phyloP scores from a whole-genome alignment of 2,888 invertebrate species.

The Deroplatys truncata region DNA sequence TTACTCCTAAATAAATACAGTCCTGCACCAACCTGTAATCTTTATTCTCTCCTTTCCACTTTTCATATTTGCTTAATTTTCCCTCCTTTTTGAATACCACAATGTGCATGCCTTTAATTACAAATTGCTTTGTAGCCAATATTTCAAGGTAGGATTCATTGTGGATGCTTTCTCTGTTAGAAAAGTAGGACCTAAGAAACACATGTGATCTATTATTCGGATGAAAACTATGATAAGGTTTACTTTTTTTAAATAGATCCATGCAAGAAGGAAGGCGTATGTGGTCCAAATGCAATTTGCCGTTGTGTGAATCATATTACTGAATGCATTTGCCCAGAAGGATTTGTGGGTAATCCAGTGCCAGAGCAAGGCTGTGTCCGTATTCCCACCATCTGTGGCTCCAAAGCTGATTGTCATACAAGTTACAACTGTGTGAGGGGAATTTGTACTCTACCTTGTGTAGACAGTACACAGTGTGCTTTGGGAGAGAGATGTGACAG shows the following conservation, averaged over 20 bases:
- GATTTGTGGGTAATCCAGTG: constrained; percentile 82
- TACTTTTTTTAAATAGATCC: constrained; percentile 55
- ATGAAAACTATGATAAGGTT: not conserved
- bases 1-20: too few relatives aligned
- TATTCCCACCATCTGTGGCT: constrained; percentile 63
- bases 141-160: too few relatives aligned
- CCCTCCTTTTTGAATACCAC: too few relatives aligned
- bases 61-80: too few relatives aligned
- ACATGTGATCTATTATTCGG: too few relatives aligned
- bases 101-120: too few relatives aligned
- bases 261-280: constrained; percentile 68
- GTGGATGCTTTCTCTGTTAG: too few relatives aligned
- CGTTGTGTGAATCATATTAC: constrained; percentile 69
- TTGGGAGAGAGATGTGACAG: constrained; percentile 78
- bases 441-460: constrained; percentile 74
- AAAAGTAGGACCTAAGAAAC: too few relatives aligned
- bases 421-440: constrained; percentile 74
- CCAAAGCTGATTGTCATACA: constrained; percentile 66
- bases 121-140: too few relatives aligned
- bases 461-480: constrained; percentile 69
- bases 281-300: constrained; percentile 82
- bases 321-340: constrained; percentile 75
- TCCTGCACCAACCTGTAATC: too few relatives aligned
- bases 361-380: constrained; percentile 87
- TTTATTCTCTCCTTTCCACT: too few relatives aligned